These are phyloP conservation scores for Listronotus oregonensis DNA, from an alignment of 1,140 invertebrate genomes.

Conservation along the genomic window DNA sequence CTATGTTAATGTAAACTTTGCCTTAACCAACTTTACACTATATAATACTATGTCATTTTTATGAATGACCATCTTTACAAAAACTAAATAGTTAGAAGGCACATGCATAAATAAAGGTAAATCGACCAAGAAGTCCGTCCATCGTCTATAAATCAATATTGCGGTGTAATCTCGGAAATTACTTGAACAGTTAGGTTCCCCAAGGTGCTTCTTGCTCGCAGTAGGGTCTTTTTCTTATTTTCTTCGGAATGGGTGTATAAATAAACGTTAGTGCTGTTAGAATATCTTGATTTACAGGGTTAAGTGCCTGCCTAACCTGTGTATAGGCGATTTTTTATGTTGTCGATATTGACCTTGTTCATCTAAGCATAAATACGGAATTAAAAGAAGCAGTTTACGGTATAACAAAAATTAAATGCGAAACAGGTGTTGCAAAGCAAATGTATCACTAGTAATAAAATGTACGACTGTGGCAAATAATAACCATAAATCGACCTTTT, in stretches of 20 bases:
- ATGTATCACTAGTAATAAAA: too few relatives aligned
- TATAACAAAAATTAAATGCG: not conserved
- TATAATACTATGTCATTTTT: not conserved
- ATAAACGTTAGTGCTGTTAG: conserved; percentile 36
- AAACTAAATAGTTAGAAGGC: conserved; percentile 27
- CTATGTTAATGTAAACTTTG: too few relatives aligned
- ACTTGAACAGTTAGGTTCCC: conserved; percentile 38
- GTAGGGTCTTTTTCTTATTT: conserved; percentile 36
- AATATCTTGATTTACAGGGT: conserved; percentile 40
- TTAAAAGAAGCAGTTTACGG: conserved; percentile 21
- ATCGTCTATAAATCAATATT: conserved; percentile 38
- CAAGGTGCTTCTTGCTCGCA: conserved; percentile 36
- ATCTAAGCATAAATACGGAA: conserved; percentile 33
- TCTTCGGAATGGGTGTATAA: conserved; percentile 32
- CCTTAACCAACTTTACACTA: too few relatives aligned
- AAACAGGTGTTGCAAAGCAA: not conserved
- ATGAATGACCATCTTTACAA: conserved; percentile 8
- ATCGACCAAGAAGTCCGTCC: conserved; percentile 27
- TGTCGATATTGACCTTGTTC: conserved; percentile 32
- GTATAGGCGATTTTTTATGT: conserved; percentile 25
- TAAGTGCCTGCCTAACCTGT: conserved; percentile 38
- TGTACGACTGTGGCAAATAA: too few relatives aligned
- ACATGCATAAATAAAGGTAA: conserved; percentile 31
- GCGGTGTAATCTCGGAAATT: conserved; percentile 33
- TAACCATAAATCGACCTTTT: too few relatives aligned